Conservation (phyloP, 2,888 invertebrate species). For the Lycophotia porphyrea region DNA sequence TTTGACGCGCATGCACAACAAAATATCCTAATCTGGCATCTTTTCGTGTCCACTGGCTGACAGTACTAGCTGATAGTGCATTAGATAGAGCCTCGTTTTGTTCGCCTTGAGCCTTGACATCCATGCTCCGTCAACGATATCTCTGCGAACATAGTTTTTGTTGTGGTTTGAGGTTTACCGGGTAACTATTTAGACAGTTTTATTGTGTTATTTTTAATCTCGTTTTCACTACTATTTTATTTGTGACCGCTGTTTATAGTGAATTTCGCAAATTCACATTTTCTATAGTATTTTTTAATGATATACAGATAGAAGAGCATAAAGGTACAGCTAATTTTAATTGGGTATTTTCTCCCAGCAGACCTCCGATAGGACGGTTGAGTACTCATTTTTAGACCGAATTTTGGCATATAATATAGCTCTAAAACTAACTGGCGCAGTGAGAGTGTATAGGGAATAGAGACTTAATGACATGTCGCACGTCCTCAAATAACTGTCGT, state of each 20-base stretch:
- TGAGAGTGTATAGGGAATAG: too few species aligned
- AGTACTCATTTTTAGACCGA: too few species aligned
- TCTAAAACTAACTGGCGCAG: too few species aligned
- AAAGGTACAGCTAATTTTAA: too few species aligned
- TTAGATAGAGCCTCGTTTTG: slow-evolving; percentile 43
- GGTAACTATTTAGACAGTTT: slow-evolving; percentile 7
- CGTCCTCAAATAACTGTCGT: too few species aligned
- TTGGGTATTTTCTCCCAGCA: too few species aligned
- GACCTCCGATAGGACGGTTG: too few species aligned
- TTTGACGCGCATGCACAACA: slow-evolving; percentile 37
- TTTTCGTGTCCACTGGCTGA: slow-evolving; percentile 13
- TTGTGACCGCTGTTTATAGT: not conserved
- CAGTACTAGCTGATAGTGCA: slow-evolving; percentile 35
- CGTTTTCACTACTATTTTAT: slow-evolving; percentile 22
- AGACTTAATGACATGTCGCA: too few species aligned
- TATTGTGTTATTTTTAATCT: not conserved
- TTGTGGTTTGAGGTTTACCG: slow-evolving; percentile 31
- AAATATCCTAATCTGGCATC: slow-evolving; percentile 43
- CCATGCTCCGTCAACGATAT: slow-evolving; percentile 53
- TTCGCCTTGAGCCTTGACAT: slow-evolving; percentile 61
- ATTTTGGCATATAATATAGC: too few species aligned
- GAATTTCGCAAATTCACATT: not conserved
- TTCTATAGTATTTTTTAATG: not conserved
- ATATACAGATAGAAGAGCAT: too few species aligned
- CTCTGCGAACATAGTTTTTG: slow-evolving; percentile 44